Conservation (phyloP, 2,797 vertebrate genomes). For the Avahi laniger region DNA sequence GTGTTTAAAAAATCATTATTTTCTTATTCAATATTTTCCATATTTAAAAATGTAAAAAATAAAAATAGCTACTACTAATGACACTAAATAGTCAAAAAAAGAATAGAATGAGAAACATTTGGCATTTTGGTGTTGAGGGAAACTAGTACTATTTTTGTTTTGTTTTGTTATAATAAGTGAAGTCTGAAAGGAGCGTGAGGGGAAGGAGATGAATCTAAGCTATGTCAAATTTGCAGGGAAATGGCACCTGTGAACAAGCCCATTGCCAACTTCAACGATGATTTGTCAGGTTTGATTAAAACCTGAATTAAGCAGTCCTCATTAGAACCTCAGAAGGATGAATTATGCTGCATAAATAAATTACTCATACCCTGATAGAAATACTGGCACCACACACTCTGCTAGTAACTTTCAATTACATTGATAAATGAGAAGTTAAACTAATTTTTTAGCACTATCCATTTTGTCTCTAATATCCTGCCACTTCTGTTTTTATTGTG, state of each 20-base stretch:
- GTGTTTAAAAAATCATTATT: background rate
- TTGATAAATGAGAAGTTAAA: slow-evolving; percentile 82
- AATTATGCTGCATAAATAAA: slow-evolving; percentile 74
- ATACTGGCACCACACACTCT: slow-evolving; percentile 56
- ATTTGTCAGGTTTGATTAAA: slow-evolving; percentile 80
- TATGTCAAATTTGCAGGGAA: slow-evolving; percentile 60
- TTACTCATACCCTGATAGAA: slow-evolving; percentile 72
- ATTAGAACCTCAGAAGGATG: slow-evolving; percentile 75
- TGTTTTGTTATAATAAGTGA: background rate
- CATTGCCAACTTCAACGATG: slow-evolving; percentile 67
- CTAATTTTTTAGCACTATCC: slow-evolving; percentile 77
- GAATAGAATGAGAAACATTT: background rate
- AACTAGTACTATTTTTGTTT: background rate
- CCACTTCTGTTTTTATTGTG: slow-evolving; percentile 72
- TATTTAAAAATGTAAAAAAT: background rate
- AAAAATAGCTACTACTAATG: background rate
- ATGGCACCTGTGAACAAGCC: slow-evolving; percentile 69
- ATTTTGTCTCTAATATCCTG: slow-evolving; percentile 76
- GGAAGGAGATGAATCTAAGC: slow-evolving; percentile 63
- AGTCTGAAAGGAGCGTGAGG: background rate
- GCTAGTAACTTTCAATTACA: slow-evolving; percentile 80
- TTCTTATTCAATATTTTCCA: slow-evolving; percentile 11
- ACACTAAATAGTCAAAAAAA: background rate
- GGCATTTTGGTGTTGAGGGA: background rate
- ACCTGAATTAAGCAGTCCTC: slow-evolving; percentile 75